A percentile compares a stretch with the other conserved stretches of the same genome.
These are phyloP conservation scores for Chelmon rostratus DNA, from an alignment of 2,797 vertebrate genomes.

Conservation along the genomic window DNA sequence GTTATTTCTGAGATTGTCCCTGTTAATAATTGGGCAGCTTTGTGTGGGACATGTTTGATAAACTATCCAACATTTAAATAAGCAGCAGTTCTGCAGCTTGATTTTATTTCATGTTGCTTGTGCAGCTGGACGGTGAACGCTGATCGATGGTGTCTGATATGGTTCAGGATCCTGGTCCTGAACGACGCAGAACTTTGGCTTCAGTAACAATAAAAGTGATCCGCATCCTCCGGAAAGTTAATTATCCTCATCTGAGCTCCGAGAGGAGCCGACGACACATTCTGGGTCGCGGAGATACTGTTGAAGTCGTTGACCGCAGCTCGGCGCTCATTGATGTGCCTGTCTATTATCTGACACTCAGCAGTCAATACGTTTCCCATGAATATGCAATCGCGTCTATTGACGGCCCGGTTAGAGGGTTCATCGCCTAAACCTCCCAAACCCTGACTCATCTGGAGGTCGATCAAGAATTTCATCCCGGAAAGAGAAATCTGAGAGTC, in stretches of 20 bases:
- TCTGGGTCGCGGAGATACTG: constrained; percentile 40
- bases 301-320: constrained; percentile 20
- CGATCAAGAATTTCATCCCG: neutral
- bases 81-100: no score
- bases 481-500: constrained; percentile 4
- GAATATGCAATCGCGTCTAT: constrained; percentile 72
- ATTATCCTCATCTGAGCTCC: constrained; percentile 23
- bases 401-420: neutral
- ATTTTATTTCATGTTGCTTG: neutral
- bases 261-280: constrained; percentile 10
- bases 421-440: neutral
- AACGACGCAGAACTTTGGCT: neutral
- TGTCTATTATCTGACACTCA: constrained; percentile 71
- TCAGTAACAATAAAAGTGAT: neutral
- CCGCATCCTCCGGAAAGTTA: neutral
- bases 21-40: no score
- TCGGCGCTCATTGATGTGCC: constrained; percentile 47
- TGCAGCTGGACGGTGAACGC: no score
- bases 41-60: no score
- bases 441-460: constrained; percentile 18
- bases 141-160: neutral
- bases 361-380: constrained; percentile 72
- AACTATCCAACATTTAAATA: no score
- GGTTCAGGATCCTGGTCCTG: no score
- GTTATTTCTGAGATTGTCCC: no score